phyloP scores from a whole-genome alignment of 1,140 invertebrate genomes.

The Pseudomyrmex gracilis region DNA sequence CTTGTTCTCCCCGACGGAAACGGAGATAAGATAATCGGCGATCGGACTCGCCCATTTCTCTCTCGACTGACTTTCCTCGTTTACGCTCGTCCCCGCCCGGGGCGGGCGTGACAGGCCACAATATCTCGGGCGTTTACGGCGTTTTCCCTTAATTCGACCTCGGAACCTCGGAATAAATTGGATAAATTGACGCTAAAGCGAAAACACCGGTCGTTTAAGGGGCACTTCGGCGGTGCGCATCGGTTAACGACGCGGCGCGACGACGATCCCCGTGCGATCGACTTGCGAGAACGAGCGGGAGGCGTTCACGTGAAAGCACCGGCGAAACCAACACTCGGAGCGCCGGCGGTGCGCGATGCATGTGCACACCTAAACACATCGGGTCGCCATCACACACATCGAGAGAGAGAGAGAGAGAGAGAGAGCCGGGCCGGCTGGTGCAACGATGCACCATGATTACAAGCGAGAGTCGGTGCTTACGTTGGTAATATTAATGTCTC shows the following conservation, averaged over 20 bases:
- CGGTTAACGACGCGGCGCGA: conserved; percentile 66
- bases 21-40: conserved; percentile 46
- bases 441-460: conserved; percentile 77
- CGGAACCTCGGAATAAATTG: conserved; percentile 70
- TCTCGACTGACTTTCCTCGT: conserved; percentile 44
- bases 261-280: conserved; percentile 63
- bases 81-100: conserved; percentile 39
- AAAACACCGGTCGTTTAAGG: conserved; percentile 71
- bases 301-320: conserved; percentile 52
- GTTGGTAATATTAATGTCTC: conserved; percentile 81
- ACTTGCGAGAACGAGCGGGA: conserved; percentile 8
- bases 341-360: background rate
- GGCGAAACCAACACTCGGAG: background rate
- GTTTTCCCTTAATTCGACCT: conserved; percentile 57
- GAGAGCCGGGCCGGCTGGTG: conserved; percentile 36
- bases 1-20: conserved; percentile 22
- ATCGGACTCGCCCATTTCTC: conserved; percentile 32
- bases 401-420: background rate
- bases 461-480: conserved; percentile 76
- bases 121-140: conserved; percentile 48
- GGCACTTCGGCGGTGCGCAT: conserved; percentile 52
- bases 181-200: conserved; percentile 73
- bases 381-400: conserved; percentile 40
- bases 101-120: conserved; percentile 25
- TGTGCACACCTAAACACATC: conserved; percentile 33